phyloP scores from a whole-genome alignment of 2,888 invertebrate genomes.

The Agriopis aurantiaria region DNA sequence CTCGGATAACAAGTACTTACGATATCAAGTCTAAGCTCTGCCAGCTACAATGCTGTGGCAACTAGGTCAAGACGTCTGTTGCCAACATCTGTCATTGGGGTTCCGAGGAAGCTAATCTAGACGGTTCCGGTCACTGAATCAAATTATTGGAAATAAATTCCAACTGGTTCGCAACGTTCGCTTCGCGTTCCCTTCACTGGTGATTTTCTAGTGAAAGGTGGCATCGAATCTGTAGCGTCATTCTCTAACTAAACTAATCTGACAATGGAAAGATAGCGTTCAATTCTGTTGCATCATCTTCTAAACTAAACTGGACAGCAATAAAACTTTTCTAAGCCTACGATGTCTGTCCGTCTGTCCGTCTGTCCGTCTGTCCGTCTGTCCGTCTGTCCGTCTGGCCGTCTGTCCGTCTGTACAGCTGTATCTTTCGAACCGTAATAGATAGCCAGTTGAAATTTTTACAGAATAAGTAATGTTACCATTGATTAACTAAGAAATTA shows the following conservation, averaged over 20 bases:
- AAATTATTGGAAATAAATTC: conserved; percentile 37
- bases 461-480: no score
- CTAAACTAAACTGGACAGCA: no score
- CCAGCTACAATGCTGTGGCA: conserved; percentile 19
- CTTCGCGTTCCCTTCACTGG: conserved; percentile 9
- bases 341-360: no score
- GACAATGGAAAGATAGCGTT: not conserved
- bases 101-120: conserved; percentile 32
- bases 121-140: conserved; percentile 36
- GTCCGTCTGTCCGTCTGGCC: no score
- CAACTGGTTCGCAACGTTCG: conserved; percentile 22
- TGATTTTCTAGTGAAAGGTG: conserved; percentile 2
- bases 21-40: conserved; percentile 17
- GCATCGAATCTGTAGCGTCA: not conserved
- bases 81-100: conserved; percentile 30
- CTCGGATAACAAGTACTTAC: conserved; percentile 6
- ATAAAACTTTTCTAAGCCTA: no score
- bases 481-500: no score
- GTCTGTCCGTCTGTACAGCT: no score
- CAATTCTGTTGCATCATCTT: not conserved
- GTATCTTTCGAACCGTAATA: no score
- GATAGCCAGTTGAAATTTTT: no score
- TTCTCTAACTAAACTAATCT: no score
- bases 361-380: no score
- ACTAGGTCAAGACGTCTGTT: conserved; percentile 34